Conservation (phyloP, 2,113 vertebrate species). For the Mionectes macconnelli region DNA sequence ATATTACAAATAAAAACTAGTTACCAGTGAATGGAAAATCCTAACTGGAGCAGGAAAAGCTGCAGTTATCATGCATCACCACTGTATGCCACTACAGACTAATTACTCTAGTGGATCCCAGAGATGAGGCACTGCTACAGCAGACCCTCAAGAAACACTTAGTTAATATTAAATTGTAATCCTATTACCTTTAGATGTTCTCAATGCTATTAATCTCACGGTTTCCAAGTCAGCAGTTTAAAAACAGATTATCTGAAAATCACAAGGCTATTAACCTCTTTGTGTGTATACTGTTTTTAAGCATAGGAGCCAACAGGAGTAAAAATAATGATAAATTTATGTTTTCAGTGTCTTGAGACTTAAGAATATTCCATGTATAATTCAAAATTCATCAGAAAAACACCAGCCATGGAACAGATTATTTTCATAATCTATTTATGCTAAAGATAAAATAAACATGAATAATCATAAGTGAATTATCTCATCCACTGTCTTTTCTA, state of each 20-base stretch:
- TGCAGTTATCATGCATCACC: constrained; percentile 36
- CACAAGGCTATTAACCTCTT: not conserved
- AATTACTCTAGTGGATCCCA: not conserved
- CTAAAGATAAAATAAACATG: not conserved
- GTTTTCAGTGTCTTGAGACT: not conserved
- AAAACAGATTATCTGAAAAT: constrained; percentile 29
- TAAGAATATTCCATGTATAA: not conserved
- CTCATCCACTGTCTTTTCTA: not conserved
- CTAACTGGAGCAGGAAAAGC: not conserved
- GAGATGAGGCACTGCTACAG: not conserved
- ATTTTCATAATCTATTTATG: not conserved
- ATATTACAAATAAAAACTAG: not conserved
- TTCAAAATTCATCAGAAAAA: not conserved
- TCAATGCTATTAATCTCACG: constrained; percentile 34
- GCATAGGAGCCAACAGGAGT: not conserved
- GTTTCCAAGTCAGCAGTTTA: constrained; percentile 20
- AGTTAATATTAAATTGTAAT: constrained; percentile 44
- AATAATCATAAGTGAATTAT: not conserved
- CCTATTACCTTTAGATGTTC: constrained; percentile 18
- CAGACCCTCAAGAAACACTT: constrained; percentile 15
- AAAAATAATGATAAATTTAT: not conserved
- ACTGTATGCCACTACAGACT: constrained; percentile 54
- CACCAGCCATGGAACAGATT: not conserved
- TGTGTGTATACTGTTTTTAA: not conserved
- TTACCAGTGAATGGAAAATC: not conserved